Evolutionary conservation across 1,140 invertebrate species (phyloP).

Genomic region (Plectus sambesii): DNA sequence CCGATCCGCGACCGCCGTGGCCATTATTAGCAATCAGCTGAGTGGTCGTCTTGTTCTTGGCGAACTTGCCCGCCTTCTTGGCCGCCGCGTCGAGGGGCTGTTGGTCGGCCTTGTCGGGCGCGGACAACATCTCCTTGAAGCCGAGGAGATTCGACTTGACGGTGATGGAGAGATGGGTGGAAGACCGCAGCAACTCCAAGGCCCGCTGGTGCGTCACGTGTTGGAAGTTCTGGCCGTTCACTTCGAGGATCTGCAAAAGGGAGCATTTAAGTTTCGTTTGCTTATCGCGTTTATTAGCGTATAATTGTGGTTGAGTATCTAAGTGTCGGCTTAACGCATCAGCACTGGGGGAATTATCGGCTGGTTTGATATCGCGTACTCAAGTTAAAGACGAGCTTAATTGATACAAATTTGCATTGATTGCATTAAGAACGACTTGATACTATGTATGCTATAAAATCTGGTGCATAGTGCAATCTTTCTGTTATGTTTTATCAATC

Average conservation of each 20-base stretch:
- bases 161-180: conserved; percentile 86
- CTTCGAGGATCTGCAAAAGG: conserved; percentile 66
- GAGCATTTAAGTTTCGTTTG: too few species aligned
- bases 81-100: conserved; percentile 3
- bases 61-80: conserved; percentile 3
- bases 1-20: conserved; percentile 15
- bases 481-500: too few species aligned
- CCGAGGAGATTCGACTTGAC: conserved; percentile 88
- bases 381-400: too few species aligned
- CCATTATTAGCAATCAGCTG: conserved; percentile 12
- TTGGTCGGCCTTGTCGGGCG: conserved; percentile 5
- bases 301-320: too few species aligned
- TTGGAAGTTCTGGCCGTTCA: conserved; percentile 89
- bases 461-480: too few species aligned
- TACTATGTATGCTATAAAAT: too few species aligned
- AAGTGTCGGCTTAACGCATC: too few species aligned
- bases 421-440: too few species aligned
- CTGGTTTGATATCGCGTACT: too few species aligned
- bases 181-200: conserved; percentile 76
- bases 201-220: conserved; percentile 77
- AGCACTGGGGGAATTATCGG: too few species aligned
- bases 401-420: too few species aligned
- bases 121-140: conserved; percentile 35
- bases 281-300: too few species aligned
- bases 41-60: conserved; percentile 9